Evolutionary conservation across 1,140 invertebrate genomes (phyloP).

Genomic region (Papilio xuthus): DNA sequence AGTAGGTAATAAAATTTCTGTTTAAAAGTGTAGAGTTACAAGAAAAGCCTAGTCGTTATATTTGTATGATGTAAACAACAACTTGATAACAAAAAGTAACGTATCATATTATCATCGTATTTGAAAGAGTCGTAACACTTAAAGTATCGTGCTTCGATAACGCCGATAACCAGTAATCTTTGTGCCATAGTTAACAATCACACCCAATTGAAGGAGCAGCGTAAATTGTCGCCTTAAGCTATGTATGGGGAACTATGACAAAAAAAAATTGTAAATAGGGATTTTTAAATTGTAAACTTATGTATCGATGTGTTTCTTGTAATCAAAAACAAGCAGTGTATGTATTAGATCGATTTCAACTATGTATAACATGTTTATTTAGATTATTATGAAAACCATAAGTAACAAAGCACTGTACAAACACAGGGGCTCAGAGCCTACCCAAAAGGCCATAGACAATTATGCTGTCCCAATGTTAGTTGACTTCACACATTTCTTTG

Average conservation of each 20-base stretch:
- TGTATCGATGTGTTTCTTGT: neutral
- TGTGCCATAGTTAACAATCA: conserved; percentile 74
- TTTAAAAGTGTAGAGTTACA: neutral
- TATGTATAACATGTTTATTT: no score
- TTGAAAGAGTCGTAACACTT: conserved; percentile 27
- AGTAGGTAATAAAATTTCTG: neutral
- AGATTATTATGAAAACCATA: no score
- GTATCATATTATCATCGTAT: neutral
- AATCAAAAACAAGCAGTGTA: neutral
- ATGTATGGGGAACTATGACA: conserved; percentile 50
- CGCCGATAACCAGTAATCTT: conserved; percentile 73
- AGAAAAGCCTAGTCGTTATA: neutral
- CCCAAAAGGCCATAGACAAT: no score
- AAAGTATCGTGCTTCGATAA: conserved; percentile 63
- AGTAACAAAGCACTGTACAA: no score
- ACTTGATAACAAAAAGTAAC: neutral
- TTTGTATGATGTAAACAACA: neutral
- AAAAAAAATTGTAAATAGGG: conserved; percentile 23
- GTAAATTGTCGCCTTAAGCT: conserved; percentile 73
- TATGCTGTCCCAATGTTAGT: no score
- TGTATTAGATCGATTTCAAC: no score
- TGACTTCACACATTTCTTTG: no score
- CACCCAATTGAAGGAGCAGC: conserved; percentile 58
- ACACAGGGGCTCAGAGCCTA: no score
- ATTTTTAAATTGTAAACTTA: neutral